Evolutionary conservation across 2,113 vertebrate genomes (phyloP).

Genomic region (Alectura lathami): DNA sequence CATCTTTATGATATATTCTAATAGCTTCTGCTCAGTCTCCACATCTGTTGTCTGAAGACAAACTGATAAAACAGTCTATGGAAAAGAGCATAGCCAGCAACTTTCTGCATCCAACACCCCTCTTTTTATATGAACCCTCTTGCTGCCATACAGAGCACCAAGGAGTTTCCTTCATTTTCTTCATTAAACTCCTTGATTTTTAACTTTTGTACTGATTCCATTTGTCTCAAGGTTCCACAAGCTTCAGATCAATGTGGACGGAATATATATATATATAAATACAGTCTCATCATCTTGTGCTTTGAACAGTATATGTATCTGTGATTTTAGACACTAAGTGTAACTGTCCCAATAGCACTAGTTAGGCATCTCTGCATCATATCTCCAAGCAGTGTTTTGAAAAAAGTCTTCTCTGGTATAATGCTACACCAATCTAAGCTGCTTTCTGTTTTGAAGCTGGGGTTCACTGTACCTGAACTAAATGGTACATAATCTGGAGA

Average conservation of each 20-base stretch:
- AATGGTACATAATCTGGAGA: background rate
- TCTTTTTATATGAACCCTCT: background rate
- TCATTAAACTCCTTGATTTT: background rate
- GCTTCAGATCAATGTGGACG: background rate
- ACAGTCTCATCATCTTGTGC: too few species aligned
- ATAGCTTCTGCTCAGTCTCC: background rate
- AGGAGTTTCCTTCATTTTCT: background rate
- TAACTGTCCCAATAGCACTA: background rate
- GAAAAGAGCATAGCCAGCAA: background rate
- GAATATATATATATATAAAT: background rate
- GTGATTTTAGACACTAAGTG: rapidly evolving
- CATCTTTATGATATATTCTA: background rate
- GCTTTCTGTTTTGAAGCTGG: background rate
- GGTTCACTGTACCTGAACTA: background rate
- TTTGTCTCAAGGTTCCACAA: background rate
- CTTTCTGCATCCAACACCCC: background rate
- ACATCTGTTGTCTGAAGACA: background rate
- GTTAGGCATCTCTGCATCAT: background rate
- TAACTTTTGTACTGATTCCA: background rate
- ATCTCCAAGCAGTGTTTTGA: background rate
- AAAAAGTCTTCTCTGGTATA: background rate
- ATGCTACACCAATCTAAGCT: background rate
- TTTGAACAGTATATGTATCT: too few species aligned
- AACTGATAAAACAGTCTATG: background rate
- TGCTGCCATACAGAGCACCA: background rate